These are phyloP conservation scores for Aramus guarauna DNA, from an alignment of 2,113 vertebrate genomes.

Conservation along the genomic window DNA sequence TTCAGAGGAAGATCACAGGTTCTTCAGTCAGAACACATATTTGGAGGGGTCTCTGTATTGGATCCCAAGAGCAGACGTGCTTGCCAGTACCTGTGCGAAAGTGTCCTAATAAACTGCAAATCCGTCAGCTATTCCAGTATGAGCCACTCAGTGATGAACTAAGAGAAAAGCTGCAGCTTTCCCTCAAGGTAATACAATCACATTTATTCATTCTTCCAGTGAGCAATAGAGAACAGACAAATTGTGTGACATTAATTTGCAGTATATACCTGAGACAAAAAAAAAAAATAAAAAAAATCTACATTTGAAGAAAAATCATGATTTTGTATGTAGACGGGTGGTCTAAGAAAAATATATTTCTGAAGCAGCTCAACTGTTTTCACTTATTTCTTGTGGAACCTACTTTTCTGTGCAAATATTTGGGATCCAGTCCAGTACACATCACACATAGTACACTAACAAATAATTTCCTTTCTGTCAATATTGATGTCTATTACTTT, in stretches of 20 bases:
- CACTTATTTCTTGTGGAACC: not conserved
- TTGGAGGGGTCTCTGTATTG: conserved; percentile 73
- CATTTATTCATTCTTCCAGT: not conserved
- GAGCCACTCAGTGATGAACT: conserved; percentile 63
- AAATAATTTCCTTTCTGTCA: not conserved
- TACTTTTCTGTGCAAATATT: not conserved
- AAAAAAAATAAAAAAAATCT: not conserved
- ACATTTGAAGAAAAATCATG: not conserved
- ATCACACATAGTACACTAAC: not conserved
- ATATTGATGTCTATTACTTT: not conserved
- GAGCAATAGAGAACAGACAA: not conserved
- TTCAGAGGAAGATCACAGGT: conserved; percentile 72
- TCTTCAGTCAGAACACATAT: conserved; percentile 47
- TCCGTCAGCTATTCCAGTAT: conserved; percentile 83
- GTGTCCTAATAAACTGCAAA: conserved; percentile 81
- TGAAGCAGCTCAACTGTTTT: not conserved
- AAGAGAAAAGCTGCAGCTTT: conserved; percentile 74
- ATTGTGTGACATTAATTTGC: not conserved
- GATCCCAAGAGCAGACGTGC: not conserved
- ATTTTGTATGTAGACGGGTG: not conserved
- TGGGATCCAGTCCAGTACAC: not conserved
- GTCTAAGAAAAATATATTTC: not conserved
- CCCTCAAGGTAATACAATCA: conserved; percentile 78
- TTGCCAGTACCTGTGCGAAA: conserved; percentile 37
- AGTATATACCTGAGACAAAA: not conserved